phyloP scores from a whole-genome alignment of 2,113 vertebrate species.

The Oxyruncus cristatus region DNA sequence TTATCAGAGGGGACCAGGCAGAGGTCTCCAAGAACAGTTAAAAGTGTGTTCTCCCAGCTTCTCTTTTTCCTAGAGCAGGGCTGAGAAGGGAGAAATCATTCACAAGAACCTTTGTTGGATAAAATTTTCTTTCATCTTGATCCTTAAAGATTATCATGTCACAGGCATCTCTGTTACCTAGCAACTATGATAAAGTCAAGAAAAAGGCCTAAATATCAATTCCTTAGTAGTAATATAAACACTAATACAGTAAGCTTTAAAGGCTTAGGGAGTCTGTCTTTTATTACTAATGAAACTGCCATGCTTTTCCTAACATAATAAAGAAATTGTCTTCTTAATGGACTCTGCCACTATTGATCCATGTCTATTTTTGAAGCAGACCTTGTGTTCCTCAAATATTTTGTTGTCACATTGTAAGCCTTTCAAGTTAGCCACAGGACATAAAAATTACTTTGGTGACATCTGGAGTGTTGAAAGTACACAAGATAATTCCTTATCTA shows the following conservation, averaged over 20 bases:
- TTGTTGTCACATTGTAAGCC: not conserved
- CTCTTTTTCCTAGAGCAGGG: not conserved
- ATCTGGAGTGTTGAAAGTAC: not conserved
- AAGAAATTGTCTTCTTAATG: not conserved
- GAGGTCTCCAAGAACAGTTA: not conserved
- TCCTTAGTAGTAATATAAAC: not conserved
- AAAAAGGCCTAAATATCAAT: slow-evolving; percentile 13
- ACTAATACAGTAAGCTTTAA: not conserved
- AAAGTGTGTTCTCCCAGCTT: not conserved
- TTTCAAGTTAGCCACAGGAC: not conserved
- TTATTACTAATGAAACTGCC: not conserved
- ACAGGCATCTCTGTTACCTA: slow-evolving; percentile 36
- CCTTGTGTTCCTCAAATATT: not conserved
- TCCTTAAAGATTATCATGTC: slow-evolving; percentile 34
- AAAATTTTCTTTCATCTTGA: slow-evolving; percentile 14
- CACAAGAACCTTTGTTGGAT: not conserved
- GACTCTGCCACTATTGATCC: not conserved
- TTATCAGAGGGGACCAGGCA: rapidly evolving
- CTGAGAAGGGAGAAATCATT: not conserved
- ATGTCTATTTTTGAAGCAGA: not conserved
- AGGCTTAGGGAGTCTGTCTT: not conserved
- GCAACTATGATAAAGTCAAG: slow-evolving; percentile 23
- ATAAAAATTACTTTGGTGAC: slow-evolving; percentile 14
- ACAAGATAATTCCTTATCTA: not conserved
- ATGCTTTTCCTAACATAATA: not conserved